Evolutionary conservation across 1,140 invertebrate genomes (phyloP), one percentile per base, ranked within the genome.

Genomic region (Neoseiulus cucumeris): DNA sequence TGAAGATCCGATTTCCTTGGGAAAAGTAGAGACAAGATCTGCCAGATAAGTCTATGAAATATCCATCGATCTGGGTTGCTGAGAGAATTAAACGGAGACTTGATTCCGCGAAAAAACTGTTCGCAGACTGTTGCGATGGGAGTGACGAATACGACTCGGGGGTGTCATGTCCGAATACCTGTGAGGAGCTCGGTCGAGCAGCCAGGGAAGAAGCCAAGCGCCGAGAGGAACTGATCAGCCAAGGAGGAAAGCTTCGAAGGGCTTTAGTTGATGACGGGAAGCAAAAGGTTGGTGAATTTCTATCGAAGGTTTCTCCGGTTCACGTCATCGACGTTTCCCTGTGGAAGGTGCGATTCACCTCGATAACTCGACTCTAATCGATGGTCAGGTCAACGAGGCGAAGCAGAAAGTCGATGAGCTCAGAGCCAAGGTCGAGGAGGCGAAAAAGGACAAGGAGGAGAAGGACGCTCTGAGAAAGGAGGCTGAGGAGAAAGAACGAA

Each of bases 101-200:
- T n/a, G n/a, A n/a, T 39, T 39, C 33, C 33, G 33, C 4, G 33
- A 9, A 39, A 68, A n/a, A n/a, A n/a, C n/a, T n/a, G n/a, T n/a
- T n/a, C 73, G 42, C 68, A 84, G 92, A 99, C 77, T 99, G 95
- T 71, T 99, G 95, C 79, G 95, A 98, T 81, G 89, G 86, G 1
- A 85, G 85, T 66, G 95, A 98, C 79, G 95, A 98, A 74, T 89
- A 85, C 71, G 74, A 75, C 44, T 80, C 81, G 12, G 75, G 73
- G 14, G 78, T 74, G 39, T 72, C 78, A 0, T 97, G 92, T 75
- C 64, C 76, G 0, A 87, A 96, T 72, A 75, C 69, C 65, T 80
- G 79, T 72, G 69, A 72, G 75, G 87, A 91, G 72, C 74, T 96
- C 14, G 93, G 92, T 1, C 75, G 76, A 74, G 82, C 80, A 77